These are phyloP conservation scores for Timandra comae DNA, from an alignment of 2,888 invertebrate species.

Conservation along the genomic window DNA sequence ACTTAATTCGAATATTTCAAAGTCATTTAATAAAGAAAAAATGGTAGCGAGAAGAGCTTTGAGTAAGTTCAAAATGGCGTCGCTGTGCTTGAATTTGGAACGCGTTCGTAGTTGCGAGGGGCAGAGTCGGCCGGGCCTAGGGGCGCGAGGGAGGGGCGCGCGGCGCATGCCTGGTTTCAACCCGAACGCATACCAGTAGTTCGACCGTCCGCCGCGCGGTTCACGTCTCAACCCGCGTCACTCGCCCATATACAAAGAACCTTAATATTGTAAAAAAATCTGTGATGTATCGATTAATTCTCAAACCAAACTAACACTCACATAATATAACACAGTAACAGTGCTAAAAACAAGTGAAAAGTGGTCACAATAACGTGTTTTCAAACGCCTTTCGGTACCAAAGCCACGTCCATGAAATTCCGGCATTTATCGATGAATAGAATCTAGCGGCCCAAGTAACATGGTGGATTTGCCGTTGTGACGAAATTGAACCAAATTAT, in stretches of 20 bases:
- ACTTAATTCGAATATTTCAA: too few species aligned
- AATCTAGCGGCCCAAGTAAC: constrained; percentile 68
- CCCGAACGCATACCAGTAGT: constrained; percentile 71
- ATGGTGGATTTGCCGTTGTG: constrained; percentile 68
- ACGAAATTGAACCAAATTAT: constrained; percentile 45
- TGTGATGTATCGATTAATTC: constrained; percentile 77
- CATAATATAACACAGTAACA: constrained; percentile 26
- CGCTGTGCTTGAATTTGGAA: constrained; percentile 42
- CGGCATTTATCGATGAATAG: constrained; percentile 73
- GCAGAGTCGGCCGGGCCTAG: constrained; percentile 16
- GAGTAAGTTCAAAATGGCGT: constrained; percentile 26
- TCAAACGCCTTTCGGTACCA: constrained; percentile 35
- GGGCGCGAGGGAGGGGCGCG: constrained; percentile 25
- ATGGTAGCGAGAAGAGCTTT: too few species aligned
- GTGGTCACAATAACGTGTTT: constrained; percentile 20
- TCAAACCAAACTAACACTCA: constrained; percentile 55
- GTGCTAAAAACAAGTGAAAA: constrained; percentile 31
- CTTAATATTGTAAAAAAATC: constrained; percentile 72
- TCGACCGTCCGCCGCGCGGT: constrained; percentile 57
- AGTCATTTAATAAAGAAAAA: too few species aligned
- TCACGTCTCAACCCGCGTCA: constrained; percentile 47
- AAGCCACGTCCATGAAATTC: constrained; percentile 73
- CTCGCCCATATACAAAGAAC: constrained; percentile 69
- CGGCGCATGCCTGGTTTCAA: constrained; percentile 65
- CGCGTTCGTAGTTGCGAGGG: constrained; percentile 44